phyloP scores from a whole-genome alignment of 2,888 invertebrate genomes.

The Plebejus argus region DNA sequence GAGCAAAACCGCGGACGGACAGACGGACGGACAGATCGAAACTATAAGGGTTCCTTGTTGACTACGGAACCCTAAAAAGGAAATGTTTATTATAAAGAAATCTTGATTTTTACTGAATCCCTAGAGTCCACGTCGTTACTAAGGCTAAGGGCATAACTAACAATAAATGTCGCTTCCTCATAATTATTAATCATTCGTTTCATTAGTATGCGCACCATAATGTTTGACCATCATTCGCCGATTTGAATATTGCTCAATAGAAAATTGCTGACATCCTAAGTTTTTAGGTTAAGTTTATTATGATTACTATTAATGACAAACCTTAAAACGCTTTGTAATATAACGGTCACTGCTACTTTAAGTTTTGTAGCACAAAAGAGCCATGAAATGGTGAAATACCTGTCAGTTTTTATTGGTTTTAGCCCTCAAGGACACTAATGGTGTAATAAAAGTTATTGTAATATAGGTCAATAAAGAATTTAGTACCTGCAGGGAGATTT shows the following conservation, averaged over 20 bases:
- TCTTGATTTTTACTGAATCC: background rate
- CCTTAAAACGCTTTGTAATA: background rate
- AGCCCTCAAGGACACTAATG: background rate
- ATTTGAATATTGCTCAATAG: background rate
- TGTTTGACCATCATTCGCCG: background rate
- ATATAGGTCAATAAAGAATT: background rate
- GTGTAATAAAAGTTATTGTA: background rate
- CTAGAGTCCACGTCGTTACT: background rate
- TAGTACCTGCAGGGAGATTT: background rate
- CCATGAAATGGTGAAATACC: background rate
- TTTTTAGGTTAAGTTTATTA: background rate
- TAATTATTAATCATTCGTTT: background rate
- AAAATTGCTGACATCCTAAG: background rate
- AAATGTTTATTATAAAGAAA: too few relatives aligned
- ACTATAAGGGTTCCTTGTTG: too few relatives aligned
- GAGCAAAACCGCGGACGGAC: too few relatives aligned
- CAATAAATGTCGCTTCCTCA: background rate
- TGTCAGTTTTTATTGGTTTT: background rate
- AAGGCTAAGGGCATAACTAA: background rate
- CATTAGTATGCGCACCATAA: slow-evolving; percentile 1
- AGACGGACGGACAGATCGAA: too few relatives aligned
- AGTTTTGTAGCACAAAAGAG: too few relatives aligned
- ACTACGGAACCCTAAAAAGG: too few relatives aligned
- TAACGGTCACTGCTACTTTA: background rate
- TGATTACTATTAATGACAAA: background rate